Base-by-base conservation (phyloP, 2,888 invertebrate genomes). In the Proisotoma minuta region DNA sequence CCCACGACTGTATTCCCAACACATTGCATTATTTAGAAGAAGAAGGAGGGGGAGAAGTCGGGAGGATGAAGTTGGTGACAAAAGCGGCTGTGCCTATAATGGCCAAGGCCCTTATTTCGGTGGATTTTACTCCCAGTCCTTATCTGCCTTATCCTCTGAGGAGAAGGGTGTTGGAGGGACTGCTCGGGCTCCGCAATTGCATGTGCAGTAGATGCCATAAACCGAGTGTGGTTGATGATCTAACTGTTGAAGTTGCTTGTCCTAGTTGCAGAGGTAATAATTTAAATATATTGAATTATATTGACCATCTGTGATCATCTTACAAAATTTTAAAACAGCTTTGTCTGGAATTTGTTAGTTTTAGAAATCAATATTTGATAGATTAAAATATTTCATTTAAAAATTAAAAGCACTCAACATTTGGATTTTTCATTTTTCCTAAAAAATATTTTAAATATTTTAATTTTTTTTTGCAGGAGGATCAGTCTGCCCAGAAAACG, bases 1-100 rank as follows among this genome's bases (percentile, higher is more conserved):
- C 65, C 43, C 72, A 72, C 22, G 63, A 64, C 58, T 72, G 72
- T 58, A 59, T 71, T 40, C 72, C 72, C n/a, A 72, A 72, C 54
- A 71, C 72, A n/a, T 50, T 72, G 40, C 68, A 69, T 39, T 71
- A 62, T 27, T 40, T 72, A 29, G 66, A 69, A 49, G 58, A 66
- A 51, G 68, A 68, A 56, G 29, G 50, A 26, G 26, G 49, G 22
- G 62, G 28, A 20, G 50, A 59, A 29, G 52, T 49, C n/a, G 54
- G 56, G 24, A 61, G 64, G 26, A 62, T 66, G 61, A 61, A 56
- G 20, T 60, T 71, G 8, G 60, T 70, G 22, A 67, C 65, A 8
- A 72, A 72, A 60, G 69, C 70, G 20, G 65, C 70, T 15, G 22
- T 61, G 28, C 57, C 65, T 8, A 70, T 72, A 51, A 47, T 62